Percentiles rank a stretch among this genome's conserved stretches.
Evolutionary conservation across 2,888 invertebrate genomes (phyloP).

Genomic region (Morpho achilles): DNA sequence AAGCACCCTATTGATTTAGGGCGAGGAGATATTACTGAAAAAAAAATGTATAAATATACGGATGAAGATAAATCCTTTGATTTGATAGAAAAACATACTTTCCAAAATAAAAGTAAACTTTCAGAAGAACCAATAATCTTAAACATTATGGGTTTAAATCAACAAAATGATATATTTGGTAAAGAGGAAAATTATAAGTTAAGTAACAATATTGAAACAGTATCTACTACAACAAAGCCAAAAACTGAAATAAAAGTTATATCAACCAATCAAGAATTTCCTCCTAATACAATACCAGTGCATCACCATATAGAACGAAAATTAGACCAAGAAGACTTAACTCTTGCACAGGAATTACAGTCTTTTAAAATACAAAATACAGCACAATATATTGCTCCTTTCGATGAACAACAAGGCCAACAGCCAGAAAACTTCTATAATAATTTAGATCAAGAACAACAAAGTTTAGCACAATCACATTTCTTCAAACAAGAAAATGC

Average conservation of each 20-base stretch:
- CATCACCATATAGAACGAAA: constrained; percentile 1
- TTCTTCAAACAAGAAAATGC: constrained; percentile 3
- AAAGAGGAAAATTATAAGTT: not conserved
- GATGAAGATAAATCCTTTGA: constrained; percentile 39
- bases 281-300: not conserved
- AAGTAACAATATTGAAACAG: not conserved
- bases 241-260: not conserved
- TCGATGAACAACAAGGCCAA: constrained; percentile 28
- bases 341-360: constrained; percentile 1
- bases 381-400: constrained; percentile 25
- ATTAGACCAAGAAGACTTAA: not conserved
- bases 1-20: constrained; percentile 34
- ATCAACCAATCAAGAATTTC: no score
- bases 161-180: not conserved
- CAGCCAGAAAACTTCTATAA: constrained; percentile 23
- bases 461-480: not conserved
- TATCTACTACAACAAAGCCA: not conserved
- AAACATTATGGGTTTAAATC: constrained; percentile 14
- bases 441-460: constrained; percentile 1
- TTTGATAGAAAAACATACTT: constrained; percentile 28
- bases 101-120: constrained; percentile 2
- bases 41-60: constrained; percentile 30
- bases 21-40: constrained; percentile 43
- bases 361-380: constrained; percentile 3
- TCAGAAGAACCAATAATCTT: constrained; percentile 8